These are phyloP conservation scores for Parasteatoda lunata DNA, from an alignment of 2,888 invertebrate species.

Conservation along the genomic window DNA sequence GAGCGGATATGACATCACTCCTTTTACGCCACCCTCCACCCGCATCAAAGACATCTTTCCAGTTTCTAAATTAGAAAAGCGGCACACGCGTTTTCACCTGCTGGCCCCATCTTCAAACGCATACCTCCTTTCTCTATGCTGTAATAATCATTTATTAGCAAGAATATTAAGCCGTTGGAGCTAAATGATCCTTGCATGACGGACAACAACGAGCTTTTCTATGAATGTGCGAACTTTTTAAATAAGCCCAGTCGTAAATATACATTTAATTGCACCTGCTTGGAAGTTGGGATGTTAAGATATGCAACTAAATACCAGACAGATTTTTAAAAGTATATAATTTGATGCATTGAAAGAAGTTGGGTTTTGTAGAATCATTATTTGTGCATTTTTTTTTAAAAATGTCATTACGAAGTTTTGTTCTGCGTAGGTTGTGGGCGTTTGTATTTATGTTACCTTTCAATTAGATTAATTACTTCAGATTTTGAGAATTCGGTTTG, in stretches of 20 bases:
- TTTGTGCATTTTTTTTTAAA: too few species aligned
- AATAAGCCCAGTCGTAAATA: not conserved
- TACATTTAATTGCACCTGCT: not conserved
- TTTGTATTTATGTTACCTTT: too few species aligned
- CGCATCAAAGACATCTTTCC: constrained; percentile 1
- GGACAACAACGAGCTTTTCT: not conserved
- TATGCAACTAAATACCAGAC: too few species aligned
- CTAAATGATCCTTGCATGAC: constrained; percentile 1
- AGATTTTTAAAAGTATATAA: too few species aligned
- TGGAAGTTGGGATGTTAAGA: not conserved
- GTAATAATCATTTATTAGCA: constrained; percentile 1
- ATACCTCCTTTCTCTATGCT: not conserved
- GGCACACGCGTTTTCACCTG: not conserved
- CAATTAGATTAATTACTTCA: too few species aligned
- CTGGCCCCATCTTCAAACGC: not conserved
- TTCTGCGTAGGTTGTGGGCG: too few species aligned
- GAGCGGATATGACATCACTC: constrained; percentile 2
- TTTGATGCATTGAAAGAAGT: too few species aligned
- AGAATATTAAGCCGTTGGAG: not conserved
- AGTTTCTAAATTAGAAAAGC: not conserved
- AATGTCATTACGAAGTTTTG: too few species aligned
- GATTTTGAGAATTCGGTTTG: too few species aligned
- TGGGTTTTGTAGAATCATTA: too few species aligned
- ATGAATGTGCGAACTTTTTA: not conserved
- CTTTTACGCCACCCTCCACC: not conserved